Evolutionary conservation across 2,888 invertebrate species (phyloP).

Genomic region (Pterostichus niger): DNA sequence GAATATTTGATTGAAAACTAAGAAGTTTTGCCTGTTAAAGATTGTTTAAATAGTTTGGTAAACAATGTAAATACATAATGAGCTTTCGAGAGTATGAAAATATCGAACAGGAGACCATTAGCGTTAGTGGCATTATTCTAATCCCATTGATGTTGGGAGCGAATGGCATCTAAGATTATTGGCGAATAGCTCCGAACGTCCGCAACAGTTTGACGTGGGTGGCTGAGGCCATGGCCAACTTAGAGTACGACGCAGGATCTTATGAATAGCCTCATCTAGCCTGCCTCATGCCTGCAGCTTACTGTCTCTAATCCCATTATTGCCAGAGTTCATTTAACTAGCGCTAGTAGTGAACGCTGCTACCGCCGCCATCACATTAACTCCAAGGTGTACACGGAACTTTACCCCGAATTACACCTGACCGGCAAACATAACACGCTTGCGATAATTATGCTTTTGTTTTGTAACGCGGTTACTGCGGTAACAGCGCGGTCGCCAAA

Average conservation of each 20-base stretch:
- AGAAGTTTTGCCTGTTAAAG: too few relatives aligned
- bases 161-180: slow-evolving; percentile 55
- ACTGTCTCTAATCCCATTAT: slow-evolving; percentile 71
- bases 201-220: slow-evolving; percentile 56
- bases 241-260: slow-evolving; percentile 33
- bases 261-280: slow-evolving; percentile 65
- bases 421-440: slow-evolving; percentile 39
- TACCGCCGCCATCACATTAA: slow-evolving; percentile 40
- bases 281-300: slow-evolving; percentile 63
- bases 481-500: slow-evolving; percentile 9
- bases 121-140: slow-evolving; percentile 38
- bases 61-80: slow-evolving; percentile 30
- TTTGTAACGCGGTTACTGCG: slow-evolving; percentile 50
- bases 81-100: slow-evolving; percentile 34
- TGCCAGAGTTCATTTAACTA: slow-evolving; percentile 70
- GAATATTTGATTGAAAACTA: too few relatives aligned
- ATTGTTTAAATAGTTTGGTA: slow-evolving; percentile 6
- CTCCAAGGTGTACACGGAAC: slow-evolving; percentile 48
- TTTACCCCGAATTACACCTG: slow-evolving; percentile 55
- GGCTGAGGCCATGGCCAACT: slow-evolving; percentile 34
- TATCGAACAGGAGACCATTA: slow-evolving; percentile 45
- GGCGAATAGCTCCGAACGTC: slow-evolving; percentile 39
- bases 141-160: slow-evolving; percentile 43
- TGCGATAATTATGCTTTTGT: slow-evolving; percentile 54
- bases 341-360: slow-evolving; percentile 31